Percentiles rank a stretch among this genome's conserved stretches.
These are phyloP conservation scores for Polyergus mexicanus DNA, from an alignment of 1,140 invertebrate species.

Conservation along the genomic window DNA sequence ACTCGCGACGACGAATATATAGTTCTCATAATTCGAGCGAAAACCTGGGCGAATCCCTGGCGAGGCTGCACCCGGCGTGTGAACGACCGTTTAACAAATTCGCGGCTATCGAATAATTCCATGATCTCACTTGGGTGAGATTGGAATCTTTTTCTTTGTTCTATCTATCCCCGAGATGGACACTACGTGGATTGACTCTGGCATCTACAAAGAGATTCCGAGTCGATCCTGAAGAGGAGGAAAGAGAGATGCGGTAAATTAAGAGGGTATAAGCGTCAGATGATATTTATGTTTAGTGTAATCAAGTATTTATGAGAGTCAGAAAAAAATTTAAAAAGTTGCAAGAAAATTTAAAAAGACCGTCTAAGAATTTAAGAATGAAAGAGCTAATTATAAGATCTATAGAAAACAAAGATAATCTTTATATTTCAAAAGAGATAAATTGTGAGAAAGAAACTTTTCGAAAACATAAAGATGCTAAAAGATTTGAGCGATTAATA, in stretches of 20 bases:
- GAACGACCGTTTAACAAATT: slow-evolving; percentile 57
- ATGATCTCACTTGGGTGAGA: neutral
- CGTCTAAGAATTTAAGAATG: too few relatives aligned
- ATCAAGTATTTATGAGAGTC: neutral
- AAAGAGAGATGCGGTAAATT: neutral
- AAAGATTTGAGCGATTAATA: neutral
- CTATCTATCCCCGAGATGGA: neutral
- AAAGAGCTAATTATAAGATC: neutral
- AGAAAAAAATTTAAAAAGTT: neutral
- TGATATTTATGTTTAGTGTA: neutral
- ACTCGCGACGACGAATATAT: slow-evolving; percentile 27
- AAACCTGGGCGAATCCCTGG: slow-evolving; percentile 27
- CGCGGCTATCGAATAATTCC: slow-evolving; percentile 7
- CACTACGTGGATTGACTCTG: neutral
- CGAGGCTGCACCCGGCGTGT: neutral
- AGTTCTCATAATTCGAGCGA: slow-evolving; percentile 21
- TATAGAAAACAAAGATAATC: neutral
- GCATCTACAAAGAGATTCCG: neutral
- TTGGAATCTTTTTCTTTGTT: slow-evolving; percentile 37
- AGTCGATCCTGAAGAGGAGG: neutral
- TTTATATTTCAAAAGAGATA: neutral
- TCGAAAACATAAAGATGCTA: neutral
- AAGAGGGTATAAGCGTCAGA: neutral
- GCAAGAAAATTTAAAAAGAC: too few relatives aligned
- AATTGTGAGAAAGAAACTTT: neutral